These are phyloP conservation scores for Arothron firmamentum DNA, from an alignment of 2,113 vertebrate genomes.

Conservation along the genomic window DNA sequence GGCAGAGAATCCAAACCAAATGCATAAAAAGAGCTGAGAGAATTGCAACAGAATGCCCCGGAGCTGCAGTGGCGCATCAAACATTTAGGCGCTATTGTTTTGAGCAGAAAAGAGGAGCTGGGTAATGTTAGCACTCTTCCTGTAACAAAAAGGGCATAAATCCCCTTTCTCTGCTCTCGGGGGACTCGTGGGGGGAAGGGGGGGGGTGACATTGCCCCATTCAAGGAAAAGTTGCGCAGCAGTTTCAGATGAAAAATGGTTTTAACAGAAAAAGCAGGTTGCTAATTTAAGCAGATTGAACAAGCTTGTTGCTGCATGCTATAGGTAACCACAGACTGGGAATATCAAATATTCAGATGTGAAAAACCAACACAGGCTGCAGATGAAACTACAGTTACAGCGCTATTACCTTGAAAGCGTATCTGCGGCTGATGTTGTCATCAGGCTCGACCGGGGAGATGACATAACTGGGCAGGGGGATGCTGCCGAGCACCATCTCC, in stretches of 20 bases:
- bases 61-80: conserved; percentile 57
- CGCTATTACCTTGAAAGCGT: conserved; percentile 91
- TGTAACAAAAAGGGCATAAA: conserved; percentile 26
- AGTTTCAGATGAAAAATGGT: conserved; percentile 17
- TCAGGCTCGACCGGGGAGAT: conserved; percentile 85
- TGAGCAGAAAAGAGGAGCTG: conserved; percentile 42
- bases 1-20: conserved; percentile 33
- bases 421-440: conserved; percentile 95
- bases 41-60: conserved; percentile 51
- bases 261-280: neutral
- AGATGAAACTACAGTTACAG: neutral
- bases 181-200: conserved; percentile 17
- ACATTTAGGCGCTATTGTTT: conserved; percentile 57
- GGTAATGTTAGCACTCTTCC: conserved; percentile 27
- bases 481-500: conserved; percentile 93
- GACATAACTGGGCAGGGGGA: conserved; percentile 92
- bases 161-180: conserved; percentile 19
- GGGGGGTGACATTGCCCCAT: conserved; percentile 15
- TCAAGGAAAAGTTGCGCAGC: conserved; percentile 6
- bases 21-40: conserved; percentile 45
- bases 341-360: no score
- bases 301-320: no score
- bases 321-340: no score
- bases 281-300: no score
- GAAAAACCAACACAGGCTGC: neutral